phyloP scores from a whole-genome alignment of 2,888 invertebrate genomes.

The Dasypogon diadema region DNA sequence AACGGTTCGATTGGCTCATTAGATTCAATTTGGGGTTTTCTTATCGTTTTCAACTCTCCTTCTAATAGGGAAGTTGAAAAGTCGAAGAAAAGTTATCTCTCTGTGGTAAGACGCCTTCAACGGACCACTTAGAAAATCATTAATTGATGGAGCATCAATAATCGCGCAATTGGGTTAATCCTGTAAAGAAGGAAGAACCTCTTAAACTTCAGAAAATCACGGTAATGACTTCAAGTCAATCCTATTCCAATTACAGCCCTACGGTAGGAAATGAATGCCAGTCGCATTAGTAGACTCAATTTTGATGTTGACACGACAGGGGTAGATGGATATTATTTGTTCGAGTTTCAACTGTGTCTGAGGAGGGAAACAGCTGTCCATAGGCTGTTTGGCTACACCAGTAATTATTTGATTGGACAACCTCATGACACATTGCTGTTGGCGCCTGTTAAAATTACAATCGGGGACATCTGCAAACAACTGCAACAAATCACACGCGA shows the following conservation, averaged over 20 bases:
- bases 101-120: neutral
- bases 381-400: neutral
- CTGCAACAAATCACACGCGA: slow-evolving; percentile 23
- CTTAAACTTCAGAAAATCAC: slow-evolving; percentile 10
- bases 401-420: slow-evolving; percentile 19
- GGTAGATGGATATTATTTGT: neutral
- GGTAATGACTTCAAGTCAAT: slow-evolving; percentile 25
- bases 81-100: neutral
- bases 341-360: neutral
- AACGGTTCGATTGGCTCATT: slow-evolving; percentile 23
- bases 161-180: slow-evolving; percentile 4
- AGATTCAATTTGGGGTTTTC: slow-evolving; percentile 32
- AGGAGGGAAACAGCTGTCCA: neutral
- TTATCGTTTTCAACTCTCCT: neutral
- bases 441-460: neutral
- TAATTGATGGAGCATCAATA: slow-evolving; percentile 38
- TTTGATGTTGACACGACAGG: neutral
- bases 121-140: neutral
- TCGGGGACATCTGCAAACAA: slow-evolving; percentile 25
- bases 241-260: neutral
- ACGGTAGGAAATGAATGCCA: neutral
- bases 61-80: neutral
- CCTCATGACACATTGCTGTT: slow-evolving; percentile 4
- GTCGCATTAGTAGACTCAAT: neutral
- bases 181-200: neutral